Conservation (phyloP, 2,888 invertebrate genomes). For the Cryptosula pallasiana region DNA sequence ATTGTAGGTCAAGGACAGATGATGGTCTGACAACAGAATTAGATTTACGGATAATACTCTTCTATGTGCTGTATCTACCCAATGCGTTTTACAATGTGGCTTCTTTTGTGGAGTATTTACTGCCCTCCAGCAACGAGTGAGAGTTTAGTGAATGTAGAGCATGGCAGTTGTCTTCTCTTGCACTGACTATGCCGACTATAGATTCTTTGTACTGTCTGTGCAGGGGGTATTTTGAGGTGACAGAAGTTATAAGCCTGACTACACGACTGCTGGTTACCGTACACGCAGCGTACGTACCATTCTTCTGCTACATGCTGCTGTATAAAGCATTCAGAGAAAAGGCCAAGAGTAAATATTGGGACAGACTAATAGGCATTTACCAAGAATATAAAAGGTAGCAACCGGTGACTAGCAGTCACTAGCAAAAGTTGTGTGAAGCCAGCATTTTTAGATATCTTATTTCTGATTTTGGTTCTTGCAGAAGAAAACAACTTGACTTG, state of each 20-base stretch:
- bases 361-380: background rate
- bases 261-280: background rate
- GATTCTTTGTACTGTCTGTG: too few species aligned
- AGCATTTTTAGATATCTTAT: too few species aligned
- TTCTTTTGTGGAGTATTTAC: background rate
- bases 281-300: constrained; percentile 10
- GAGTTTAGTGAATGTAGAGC: too few species aligned
- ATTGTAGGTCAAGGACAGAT: background rate
- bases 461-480: too few species aligned
- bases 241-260: background rate
- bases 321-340: constrained; percentile 1
- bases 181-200: too few species aligned
- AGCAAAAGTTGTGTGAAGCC: too few species aligned
- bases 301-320: background rate
- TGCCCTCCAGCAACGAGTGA: background rate
- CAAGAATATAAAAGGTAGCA: background rate
- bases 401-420: background rate
- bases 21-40: background rate
- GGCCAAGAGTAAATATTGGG: background rate
- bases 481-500: background rate
- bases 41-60: background rate
- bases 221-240: background rate
- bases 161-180: too few species aligned
- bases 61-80: background rate
- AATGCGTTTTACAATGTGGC: background rate